Evolutionary conservation across 1,140 invertebrate genomes (phyloP).

Genomic region (Amphibalanus amphitrite): DNA sequence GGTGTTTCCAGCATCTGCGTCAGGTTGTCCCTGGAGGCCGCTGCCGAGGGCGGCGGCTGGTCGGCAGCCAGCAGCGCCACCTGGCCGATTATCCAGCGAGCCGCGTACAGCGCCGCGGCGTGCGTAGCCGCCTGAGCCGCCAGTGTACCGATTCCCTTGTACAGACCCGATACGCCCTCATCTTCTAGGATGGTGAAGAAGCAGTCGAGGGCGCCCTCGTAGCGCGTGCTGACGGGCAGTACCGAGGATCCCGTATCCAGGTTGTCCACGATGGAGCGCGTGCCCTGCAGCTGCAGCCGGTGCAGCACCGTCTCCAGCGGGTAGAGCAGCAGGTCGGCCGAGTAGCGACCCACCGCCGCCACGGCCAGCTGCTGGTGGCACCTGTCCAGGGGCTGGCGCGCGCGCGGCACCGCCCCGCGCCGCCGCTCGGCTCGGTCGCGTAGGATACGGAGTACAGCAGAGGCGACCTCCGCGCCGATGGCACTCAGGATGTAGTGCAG

Average conservation of each 20-base stretch:
- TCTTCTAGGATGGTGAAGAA: slow-evolving; percentile 64
- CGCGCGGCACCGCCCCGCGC: slow-evolving; percentile 59
- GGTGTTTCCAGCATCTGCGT: too few species aligned
- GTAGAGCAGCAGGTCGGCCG: slow-evolving; percentile 69
- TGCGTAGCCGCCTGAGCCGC: neutral
- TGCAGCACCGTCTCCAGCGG: slow-evolving; percentile 84
- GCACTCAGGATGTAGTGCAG: slow-evolving; percentile 51
- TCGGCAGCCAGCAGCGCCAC: neutral
- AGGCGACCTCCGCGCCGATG: slow-evolving; percentile 38
- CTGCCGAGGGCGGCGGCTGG: neutral
- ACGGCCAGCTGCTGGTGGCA: slow-evolving; percentile 24
- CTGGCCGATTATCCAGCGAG: neutral
- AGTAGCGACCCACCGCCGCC: slow-evolving; percentile 30
- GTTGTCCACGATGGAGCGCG: slow-evolving; percentile 93
- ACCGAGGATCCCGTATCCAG: slow-evolving; percentile 71
- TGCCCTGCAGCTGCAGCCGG: slow-evolving; percentile 57
- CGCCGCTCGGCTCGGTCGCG: slow-evolving; percentile 29
- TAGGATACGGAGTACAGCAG: slow-evolving; percentile 32
- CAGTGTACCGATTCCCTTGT: slow-evolving; percentile 36
- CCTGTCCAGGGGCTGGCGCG: neutral
- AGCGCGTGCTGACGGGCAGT: slow-evolving; percentile 59
- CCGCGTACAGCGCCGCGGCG: neutral
- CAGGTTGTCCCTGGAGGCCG: neutral
- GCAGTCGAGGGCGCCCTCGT: slow-evolving; percentile 67
- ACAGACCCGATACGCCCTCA: slow-evolving; percentile 73